These are phyloP conservation scores for Ricordea florida DNA, from an alignment of 92 coral and sea anemone genomes.

Conservation along the genomic window DNA sequence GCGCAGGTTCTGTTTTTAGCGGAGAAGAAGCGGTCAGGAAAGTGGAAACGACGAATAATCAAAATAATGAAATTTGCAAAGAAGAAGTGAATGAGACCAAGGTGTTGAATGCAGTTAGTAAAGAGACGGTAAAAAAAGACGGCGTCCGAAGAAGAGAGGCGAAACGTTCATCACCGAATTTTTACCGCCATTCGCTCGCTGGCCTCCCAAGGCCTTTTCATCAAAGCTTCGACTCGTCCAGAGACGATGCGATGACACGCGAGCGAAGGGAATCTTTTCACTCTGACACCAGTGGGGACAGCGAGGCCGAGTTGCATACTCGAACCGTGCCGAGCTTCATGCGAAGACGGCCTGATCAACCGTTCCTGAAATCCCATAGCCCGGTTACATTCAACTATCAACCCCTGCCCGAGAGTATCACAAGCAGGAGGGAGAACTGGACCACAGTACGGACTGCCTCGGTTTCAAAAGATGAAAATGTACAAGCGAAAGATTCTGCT, in stretches of 20 bases:
- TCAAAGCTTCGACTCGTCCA: background rate
- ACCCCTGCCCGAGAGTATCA: constrained; percentile 32
- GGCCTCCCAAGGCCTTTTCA: constrained; percentile 61
- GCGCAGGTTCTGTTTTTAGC: background rate
- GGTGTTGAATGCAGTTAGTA: too few species aligned
- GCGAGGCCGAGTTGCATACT: background rate
- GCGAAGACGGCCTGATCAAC: background rate
- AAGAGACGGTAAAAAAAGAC: background rate
- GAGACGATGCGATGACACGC: background rate
- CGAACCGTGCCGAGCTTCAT: background rate
- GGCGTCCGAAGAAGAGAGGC: constrained; percentile 6
- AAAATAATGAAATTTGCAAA: too few species aligned
- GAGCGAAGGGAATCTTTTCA: constrained; percentile 20
- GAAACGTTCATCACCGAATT: constrained; percentile 42
- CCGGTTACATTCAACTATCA: constrained; percentile 27
- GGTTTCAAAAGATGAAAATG: background rate
- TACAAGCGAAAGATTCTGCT: too few species aligned
- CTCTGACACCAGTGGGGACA: constrained; percentile 20
- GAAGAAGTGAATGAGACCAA: too few species aligned
- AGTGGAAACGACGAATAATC: too few species aligned
- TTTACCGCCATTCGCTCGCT: constrained; percentile 59
- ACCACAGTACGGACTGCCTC: background rate
- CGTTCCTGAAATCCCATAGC: constrained; percentile 10
- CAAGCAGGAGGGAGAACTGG: constrained; percentile 7
- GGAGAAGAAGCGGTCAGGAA: too few species aligned